These are phyloP conservation scores for Pipistrellus pygmaeus DNA, from an alignment of 2,797 vertebrate species.

Conservation along the genomic window DNA sequence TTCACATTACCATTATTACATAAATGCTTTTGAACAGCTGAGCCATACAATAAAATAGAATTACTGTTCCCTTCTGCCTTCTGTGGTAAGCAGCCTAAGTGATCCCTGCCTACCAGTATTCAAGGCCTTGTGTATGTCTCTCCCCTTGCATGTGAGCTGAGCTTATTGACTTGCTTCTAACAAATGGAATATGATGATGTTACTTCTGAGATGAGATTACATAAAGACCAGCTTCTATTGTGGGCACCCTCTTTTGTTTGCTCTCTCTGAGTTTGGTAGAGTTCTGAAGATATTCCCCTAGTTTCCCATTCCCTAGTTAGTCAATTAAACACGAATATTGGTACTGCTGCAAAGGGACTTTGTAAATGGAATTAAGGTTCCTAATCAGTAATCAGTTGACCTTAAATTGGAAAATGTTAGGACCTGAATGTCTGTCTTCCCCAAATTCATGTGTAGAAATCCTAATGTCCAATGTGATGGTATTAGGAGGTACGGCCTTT, in stretches of 20 bases:
- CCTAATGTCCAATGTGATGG: neutral
- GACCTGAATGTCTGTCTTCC: neutral
- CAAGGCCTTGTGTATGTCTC: neutral
- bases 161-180: neutral
- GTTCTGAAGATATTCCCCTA: neutral
- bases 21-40: neutral
- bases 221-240: neutral
- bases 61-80: neutral
- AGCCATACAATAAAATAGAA: neutral
- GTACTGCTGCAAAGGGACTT: neutral
- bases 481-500: neutral
- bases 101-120: neutral
- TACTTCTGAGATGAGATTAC: neutral
- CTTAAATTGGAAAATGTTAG: neutral
- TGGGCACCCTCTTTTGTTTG: neutral
- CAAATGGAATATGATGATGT: neutral
- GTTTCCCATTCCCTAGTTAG: neutral
- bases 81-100: neutral
- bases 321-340: neutral
- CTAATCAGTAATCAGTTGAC: neutral
- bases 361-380: constrained; percentile 23
- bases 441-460: neutral
- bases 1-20: neutral
- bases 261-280: neutral
- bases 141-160: neutral